Base-by-base conservation (phyloP, 2,113 vertebrate species). In the Neolamprologus modestus region DNA sequence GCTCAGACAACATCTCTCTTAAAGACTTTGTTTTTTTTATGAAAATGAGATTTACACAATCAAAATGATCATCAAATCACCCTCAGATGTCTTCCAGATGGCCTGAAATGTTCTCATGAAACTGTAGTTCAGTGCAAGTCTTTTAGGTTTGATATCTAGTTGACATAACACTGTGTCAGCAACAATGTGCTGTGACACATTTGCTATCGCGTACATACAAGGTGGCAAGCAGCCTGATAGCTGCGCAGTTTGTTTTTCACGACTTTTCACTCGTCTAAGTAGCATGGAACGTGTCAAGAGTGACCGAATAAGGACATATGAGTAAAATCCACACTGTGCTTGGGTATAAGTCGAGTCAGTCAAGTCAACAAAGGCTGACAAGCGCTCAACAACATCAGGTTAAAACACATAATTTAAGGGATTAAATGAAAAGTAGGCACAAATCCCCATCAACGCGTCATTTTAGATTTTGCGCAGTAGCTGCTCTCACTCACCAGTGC, bases 171-270 rank as follows among this genome's bases (percentile, higher is more conserved):
- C 87, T 84, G 71, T 88, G 84, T 84, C 85, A 80, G 80, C 84
- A 91, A 87, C 91, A 93, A 90, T 91, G 93, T 94, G 90, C 83
- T 21, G 8, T 87, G 83, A 83, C 90, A 93, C 93, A 81, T 94
- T 93, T 61, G 66, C 12, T 88, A 82, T 81, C 90, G 76, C 28
- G 31, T 87, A 82, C 55, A 90, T 7, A 3, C 81, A 91, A 87
- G 90, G 86, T 91, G 90, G 88, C 85, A 92, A 92, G 89, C 81
- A 10, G 79, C 71, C 84, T 90, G 81, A 78, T 79, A 28, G 86
- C 76, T 90, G 90, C 71, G 84, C 90, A 91, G 83, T 86, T 93
- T 88, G 82, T 90, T 91, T 87, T 87, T 93, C 84, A 80, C 85
- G 68, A 83, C 80, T 92, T 88, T 91, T 85, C 86, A 81, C 82